Base-by-base conservation (phyloP, 2,113 vertebrate species). In the Ceuthmochares aereus region DNA sequence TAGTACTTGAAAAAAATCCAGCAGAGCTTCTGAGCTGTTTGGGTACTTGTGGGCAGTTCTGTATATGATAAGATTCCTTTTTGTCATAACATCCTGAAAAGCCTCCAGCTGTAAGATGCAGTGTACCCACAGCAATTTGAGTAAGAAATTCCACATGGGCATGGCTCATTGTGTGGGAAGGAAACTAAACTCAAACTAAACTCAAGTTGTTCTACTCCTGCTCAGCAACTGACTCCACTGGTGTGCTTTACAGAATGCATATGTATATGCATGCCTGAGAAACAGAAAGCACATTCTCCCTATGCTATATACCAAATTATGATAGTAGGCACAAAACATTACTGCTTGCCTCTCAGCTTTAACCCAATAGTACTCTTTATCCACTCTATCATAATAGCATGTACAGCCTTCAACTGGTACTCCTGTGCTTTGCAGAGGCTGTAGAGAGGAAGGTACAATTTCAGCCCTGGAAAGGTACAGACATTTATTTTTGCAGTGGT, bases 1-100 rank as follows among this genome's bases (percentile, higher is more conserved):
- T 9, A 2, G 2, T 15, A 36, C 27, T 62, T 36, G 36, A 63
- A 60, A 87, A 87, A 52, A 6, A 49, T n/a, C 21, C 36, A 82
- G 45, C n/a, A 27, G 37, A 84, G n/a, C 7, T 51, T 72, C 74
- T 79, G 70, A 91, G 36, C 25, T 91, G 36, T 87, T 94, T 93
- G 70, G 63, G 74, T 83, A 45, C 16, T 68, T 66, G 78, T 14
- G 42, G 68, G 67, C 34, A 95, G 49, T 55, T 72, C 15, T 59
- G 32, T 40, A 47, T 2, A 3, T 1, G 37, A 6, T 49, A 87
- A 79, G 58, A 91, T 74, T 81, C 79, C 67, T 83, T 85, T 66
- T 26, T 40, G 21, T 36, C 56, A n/a, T 12, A 81, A 84, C 56
- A 90, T 49, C 60, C 73, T 56, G 56, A 84, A 64, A 62, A 78